These are phyloP conservation scores for Cisticola juncidis DNA, from an alignment of 2,113 vertebrate genomes.

Conservation along the genomic window DNA sequence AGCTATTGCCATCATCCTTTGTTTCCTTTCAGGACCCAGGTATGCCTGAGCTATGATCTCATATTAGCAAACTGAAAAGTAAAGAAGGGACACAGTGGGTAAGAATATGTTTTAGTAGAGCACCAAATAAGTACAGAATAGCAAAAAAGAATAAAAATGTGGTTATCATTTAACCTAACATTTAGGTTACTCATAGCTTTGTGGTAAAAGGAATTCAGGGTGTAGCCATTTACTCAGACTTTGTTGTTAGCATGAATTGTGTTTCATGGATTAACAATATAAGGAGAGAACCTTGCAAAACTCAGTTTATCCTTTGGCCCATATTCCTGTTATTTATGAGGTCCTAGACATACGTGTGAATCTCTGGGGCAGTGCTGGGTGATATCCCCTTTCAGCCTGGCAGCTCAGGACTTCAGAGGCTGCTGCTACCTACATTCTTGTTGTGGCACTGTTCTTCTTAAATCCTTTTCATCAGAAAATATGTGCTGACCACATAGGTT, in stretches of 20 bases:
- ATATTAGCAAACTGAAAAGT: background rate
- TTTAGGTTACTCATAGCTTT: background rate
- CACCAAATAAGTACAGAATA: background rate
- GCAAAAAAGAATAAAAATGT: background rate
- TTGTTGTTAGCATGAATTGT: background rate
- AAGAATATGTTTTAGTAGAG: background rate
- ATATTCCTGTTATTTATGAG: background rate
- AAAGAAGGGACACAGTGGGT: background rate
- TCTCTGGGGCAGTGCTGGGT: background rate
- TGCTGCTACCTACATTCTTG: background rate
- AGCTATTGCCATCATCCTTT: slow-evolving; percentile 80
- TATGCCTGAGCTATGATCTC: slow-evolving; percentile 43
- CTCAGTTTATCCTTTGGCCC: background rate
- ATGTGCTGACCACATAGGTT: background rate
- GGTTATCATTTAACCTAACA: background rate
- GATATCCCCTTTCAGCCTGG: background rate
- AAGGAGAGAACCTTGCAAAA: background rate
- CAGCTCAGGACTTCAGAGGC: background rate
- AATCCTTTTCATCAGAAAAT: background rate
- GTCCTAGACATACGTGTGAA: background rate
- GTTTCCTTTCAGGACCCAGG: slow-evolving; percentile 80
- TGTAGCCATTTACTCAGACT: background rate
- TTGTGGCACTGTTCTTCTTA: background rate
- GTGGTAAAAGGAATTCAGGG: background rate
- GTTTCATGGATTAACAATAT: background rate